Evolutionary conservation across 2,888 invertebrate species (phyloP).

Genomic region (Hoplodrina ambigua): DNA sequence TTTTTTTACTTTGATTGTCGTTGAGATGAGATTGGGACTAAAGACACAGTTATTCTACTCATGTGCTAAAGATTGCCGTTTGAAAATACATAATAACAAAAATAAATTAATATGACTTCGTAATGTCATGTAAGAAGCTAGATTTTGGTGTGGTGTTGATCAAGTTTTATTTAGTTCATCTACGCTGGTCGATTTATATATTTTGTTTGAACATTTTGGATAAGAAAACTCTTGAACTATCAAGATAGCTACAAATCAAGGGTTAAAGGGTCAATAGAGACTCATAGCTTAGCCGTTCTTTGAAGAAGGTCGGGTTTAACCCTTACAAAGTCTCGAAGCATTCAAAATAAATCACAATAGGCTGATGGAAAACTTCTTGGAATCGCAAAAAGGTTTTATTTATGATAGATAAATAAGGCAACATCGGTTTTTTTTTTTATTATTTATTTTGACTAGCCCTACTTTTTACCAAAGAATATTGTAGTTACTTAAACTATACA

Average conservation of each 20-base stretch:
- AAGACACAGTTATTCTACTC: too few relatives aligned
- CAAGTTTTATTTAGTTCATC: not conserved
- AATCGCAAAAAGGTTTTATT: constrained; percentile 6
- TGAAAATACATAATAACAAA: too few relatives aligned
- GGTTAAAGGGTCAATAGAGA: constrained; percentile 20
- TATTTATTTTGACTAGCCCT: constrained; percentile 59
- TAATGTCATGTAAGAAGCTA: not conserved
- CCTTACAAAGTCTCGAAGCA: not conserved
- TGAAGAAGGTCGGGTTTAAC: not conserved
- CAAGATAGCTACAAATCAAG: constrained; percentile 32
- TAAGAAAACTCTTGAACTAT: constrained; percentile 19
- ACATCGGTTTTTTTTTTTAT: constrained; percentile 16
- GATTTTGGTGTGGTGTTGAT: not conserved
- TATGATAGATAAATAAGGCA: constrained; percentile 29
- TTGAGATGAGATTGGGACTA: too few relatives aligned
- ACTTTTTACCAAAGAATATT: constrained; percentile 37
- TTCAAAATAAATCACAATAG: constrained; percentile 40
- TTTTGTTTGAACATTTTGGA: not conserved
- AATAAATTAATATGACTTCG: too few relatives aligned
- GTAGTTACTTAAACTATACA: not conserved
- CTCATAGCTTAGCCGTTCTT: constrained; percentile 35
- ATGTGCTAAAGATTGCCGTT: too few relatives aligned
- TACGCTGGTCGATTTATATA: not conserved
- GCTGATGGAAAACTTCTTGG: constrained; percentile 6
- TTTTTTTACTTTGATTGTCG: too few relatives aligned